Conservation (phyloP, 2,113 vertebrate species). For the Macroglossus sobrinus region DNA sequence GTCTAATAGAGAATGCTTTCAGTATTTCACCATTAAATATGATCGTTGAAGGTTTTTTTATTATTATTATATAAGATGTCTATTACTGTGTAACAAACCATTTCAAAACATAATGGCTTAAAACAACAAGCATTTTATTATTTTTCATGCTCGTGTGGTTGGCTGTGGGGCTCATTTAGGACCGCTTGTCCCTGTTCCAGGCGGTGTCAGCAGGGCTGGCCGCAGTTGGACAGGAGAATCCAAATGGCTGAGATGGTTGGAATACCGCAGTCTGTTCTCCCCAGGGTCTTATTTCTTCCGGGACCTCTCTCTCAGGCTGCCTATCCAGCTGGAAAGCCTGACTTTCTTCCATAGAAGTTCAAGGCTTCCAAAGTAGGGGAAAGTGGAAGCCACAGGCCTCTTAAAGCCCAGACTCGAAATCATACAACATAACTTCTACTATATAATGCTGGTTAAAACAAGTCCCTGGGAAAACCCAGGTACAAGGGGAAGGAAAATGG, state of each 20-base stretch:
- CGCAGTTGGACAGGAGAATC: not conserved
- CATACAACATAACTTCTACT: not conserved
- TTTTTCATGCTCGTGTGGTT: too few relatives aligned
- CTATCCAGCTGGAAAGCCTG: not conserved
- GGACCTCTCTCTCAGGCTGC: not conserved
- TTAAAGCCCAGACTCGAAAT: not conserved
- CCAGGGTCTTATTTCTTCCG: not conserved
- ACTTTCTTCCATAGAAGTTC: not conserved
- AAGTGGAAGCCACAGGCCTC: not conserved
- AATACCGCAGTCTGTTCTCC: not conserved
- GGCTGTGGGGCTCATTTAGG: too few relatives aligned
- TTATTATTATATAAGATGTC: not conserved
- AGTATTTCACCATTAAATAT: not conserved
- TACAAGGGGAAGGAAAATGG: not conserved
- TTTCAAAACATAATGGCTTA: too few relatives aligned
- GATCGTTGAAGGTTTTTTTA: not conserved
- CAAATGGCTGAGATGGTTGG: not conserved
- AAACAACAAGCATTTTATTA: too few relatives aligned
- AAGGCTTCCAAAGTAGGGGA: not conserved
- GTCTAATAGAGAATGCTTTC: not conserved
- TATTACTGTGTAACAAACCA: not conserved
- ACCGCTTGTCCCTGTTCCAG: not conserved
- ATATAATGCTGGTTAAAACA: not conserved
- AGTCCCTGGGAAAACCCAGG: not conserved
- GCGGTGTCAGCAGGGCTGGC: not conserved